These are phyloP conservation scores for Aphis craccivora DNA, from an alignment of 1,140 invertebrate genomes.

Conservation along the genomic window DNA sequence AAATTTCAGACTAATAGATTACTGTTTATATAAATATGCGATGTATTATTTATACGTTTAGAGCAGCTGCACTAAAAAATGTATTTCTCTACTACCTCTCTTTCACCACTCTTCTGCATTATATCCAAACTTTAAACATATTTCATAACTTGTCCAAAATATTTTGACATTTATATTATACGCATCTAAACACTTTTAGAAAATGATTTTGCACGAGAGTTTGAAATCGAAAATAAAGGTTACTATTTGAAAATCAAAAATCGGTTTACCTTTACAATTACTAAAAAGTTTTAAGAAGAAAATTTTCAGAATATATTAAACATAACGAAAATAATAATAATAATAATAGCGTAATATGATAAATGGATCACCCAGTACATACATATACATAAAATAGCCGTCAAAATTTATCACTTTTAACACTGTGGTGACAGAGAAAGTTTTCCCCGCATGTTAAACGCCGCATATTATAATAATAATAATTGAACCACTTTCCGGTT, in stretches of 20 bases:
- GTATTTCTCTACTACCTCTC: not conserved
- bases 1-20: not conserved
- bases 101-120: not conserved
- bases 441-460: not conserved
- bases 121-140: not conserved
- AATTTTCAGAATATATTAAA: not conserved
- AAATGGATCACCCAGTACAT: not conserved
- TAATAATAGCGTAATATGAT: not conserved
- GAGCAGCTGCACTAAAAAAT: not conserved
- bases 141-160: not conserved
- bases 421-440: not conserved
- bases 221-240: not conserved
- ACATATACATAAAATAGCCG: not conserved
- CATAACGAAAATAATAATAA: not conserved
- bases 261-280: not conserved
- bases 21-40: not conserved
- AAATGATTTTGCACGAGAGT: not conserved
- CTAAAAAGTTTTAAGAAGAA: not conserved
- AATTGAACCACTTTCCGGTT: slow-evolving; percentile 13
- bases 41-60: not conserved
- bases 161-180: not conserved
- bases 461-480: not conserved
- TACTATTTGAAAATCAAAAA: not conserved
- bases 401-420: slow-evolving; percentile 12
- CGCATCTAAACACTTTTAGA: not conserved